phyloP scores from a whole-genome alignment of 2,113 vertebrate species.

The cat (Felis catus) region DNA sequence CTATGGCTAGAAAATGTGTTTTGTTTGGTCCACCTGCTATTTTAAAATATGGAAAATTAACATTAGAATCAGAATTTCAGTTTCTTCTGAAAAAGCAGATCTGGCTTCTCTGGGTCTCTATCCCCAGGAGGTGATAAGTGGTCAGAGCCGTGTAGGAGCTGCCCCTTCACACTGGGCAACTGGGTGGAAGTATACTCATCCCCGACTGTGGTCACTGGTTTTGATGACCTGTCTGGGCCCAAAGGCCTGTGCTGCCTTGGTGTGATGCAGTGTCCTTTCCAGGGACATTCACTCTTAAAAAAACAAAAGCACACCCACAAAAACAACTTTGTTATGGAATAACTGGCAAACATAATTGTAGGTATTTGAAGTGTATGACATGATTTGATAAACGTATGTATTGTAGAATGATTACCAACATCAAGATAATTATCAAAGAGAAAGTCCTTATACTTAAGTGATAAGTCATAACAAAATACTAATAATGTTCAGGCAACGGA shows the following conservation, averaged over 20 bases:
- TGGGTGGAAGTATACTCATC: not conserved
- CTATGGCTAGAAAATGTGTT: not conserved
- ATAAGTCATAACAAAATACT: not conserved
- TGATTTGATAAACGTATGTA: not conserved
- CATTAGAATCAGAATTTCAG: not conserved
- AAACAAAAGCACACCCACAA: not conserved
- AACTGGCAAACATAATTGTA: not conserved
- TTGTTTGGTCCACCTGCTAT: not conserved
- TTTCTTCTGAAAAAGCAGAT: not conserved
- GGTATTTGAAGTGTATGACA: not conserved
- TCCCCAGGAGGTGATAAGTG: not conserved
- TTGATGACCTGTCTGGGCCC: not conserved
- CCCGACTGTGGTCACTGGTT: not conserved
- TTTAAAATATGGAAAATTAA: not conserved
- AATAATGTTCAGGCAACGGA: not conserved
- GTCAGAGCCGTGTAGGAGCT: accelerated
- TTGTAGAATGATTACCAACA: not conserved
- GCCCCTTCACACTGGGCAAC: not conserved
- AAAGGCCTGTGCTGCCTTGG: not conserved
- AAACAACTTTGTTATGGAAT: not conserved
- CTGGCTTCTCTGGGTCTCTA: not conserved
- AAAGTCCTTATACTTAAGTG: not conserved
- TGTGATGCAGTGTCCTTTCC: not conserved
- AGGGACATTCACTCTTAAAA: not conserved
- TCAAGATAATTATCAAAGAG: not conserved